A percentile compares a stretch with the other conserved stretches of the same genome.
Conservation (phyloP, 2,888 invertebrate species). For the Cheilosia scutellata region DNA sequence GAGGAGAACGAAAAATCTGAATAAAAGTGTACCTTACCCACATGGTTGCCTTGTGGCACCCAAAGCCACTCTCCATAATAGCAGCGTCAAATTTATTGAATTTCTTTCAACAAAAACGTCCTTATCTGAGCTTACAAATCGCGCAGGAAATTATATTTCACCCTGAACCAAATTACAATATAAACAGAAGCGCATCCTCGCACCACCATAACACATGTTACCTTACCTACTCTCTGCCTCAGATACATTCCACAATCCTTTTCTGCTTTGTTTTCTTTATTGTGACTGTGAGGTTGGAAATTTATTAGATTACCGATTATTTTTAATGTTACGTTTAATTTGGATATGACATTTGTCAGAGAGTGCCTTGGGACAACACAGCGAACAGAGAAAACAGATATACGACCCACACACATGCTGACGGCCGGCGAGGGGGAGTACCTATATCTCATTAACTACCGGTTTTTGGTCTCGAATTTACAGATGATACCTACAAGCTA, state of each 20-base stretch:
- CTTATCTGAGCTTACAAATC: conserved; percentile 70
- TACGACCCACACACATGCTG: conserved; percentile 47
- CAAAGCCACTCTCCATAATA: background rate
- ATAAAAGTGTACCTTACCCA: conserved; percentile 42
- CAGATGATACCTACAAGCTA: conserved; percentile 8
- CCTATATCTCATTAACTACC: conserved; percentile 69
- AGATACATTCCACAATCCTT: conserved; percentile 69
- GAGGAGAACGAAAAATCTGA: conserved; percentile 15
- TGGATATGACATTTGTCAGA: conserved; percentile 73
- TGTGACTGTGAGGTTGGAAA: conserved; percentile 58
- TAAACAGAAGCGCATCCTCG: conserved; percentile 73
- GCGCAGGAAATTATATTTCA: conserved; percentile 69
- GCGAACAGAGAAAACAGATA: conserved; percentile 15
- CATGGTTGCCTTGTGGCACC: conserved; percentile 38
- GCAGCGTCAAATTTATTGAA: conserved; percentile 54
- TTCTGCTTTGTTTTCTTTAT: conserved; percentile 33
- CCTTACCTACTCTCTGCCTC: background rate
- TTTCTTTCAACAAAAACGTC: conserved; percentile 42
- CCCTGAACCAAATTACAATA: conserved; percentile 50
- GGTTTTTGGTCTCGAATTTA: conserved; percentile 54
- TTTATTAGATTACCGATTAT: conserved; percentile 72
- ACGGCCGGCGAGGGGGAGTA: conserved; percentile 5
- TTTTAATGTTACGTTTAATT: conserved; percentile 71
- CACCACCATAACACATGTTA: conserved; percentile 43
- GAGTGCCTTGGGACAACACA: conserved; percentile 22